phyloP scores from a whole-genome alignment of 2,113 vertebrate species.

The Chamaea fasciata region DNA sequence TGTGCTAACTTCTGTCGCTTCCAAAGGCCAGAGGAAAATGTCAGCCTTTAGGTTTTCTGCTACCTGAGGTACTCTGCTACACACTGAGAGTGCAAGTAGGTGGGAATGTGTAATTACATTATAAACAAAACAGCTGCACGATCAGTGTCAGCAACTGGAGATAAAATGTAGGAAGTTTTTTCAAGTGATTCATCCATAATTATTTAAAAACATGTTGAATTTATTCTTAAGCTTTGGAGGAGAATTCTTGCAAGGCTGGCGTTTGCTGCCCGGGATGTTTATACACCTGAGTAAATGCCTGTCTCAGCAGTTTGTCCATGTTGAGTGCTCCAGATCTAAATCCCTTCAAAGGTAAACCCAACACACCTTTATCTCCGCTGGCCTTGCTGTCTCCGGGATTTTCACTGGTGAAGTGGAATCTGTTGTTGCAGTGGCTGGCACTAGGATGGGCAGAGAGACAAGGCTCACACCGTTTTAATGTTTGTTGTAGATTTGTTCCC shows the following conservation, averaged over 20 bases:
- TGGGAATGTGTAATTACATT: neutral
- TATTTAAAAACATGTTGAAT: conserved; percentile 40
- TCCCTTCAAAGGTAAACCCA: conserved; percentile 35
- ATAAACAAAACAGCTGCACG: neutral
- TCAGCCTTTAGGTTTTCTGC: neutral
- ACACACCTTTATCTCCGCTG: conserved; percentile 1
- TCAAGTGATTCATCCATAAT: conserved; percentile 39
- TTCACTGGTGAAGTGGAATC: neutral
- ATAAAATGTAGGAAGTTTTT: conserved; percentile 22
- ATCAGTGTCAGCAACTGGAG: neutral
- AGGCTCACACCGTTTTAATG: neutral
- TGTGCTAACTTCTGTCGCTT: conserved; percentile 19
- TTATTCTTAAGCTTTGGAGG: conserved; percentile 38
- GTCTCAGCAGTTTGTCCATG: conserved; percentile 38
- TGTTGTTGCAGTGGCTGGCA: neutral
- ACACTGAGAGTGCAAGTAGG: neutral
- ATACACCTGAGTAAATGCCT: conserved; percentile 47
- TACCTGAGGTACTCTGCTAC: neutral
- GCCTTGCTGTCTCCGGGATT: neutral
- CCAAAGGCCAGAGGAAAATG: neutral
- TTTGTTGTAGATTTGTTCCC: neutral
- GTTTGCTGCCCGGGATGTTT: neutral
- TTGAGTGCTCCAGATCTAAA: conserved; percentile 33
- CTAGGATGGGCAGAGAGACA: neutral
- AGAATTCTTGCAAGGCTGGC: conserved; percentile 16